phyloP scores from a whole-genome alignment of 2,113 vertebrate species.

The Percopsis transmontana region DNA sequence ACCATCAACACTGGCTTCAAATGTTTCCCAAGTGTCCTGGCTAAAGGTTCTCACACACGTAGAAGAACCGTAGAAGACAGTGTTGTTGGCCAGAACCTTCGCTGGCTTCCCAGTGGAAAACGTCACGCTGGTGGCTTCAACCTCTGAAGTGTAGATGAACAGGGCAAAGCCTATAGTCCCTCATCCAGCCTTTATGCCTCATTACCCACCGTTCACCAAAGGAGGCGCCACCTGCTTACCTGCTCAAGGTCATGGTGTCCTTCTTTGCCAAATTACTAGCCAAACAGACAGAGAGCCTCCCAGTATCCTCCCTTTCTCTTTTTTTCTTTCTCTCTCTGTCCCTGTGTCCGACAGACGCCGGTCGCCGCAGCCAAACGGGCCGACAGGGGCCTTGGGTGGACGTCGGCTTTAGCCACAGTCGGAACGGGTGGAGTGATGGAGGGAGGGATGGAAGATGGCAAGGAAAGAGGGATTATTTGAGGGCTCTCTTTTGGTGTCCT shows the following conservation, averaged over 20 bases:
- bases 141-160: constrained; percentile 50
- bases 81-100: constrained; percentile 19
- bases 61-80: neutral
- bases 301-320: constrained; percentile 7
- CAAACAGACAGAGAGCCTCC: constrained; percentile 31
- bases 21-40: too few relatives aligned
- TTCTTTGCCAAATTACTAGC: constrained; percentile 32
- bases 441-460: constrained; percentile 26
- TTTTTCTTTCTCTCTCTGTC: constrained; percentile 18
- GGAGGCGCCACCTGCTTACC: constrained; percentile 61
- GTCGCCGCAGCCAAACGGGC: constrained; percentile 56
- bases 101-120: constrained; percentile 30
- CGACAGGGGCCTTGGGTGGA: constrained; percentile 55
- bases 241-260: constrained; percentile 57
- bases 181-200: constrained; percentile 51
- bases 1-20: constrained; percentile 2
- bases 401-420: constrained; percentile 70
- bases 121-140: constrained; percentile 23
- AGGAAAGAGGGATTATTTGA: constrained; percentile 44
- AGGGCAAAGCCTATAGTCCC: constrained; percentile 39
- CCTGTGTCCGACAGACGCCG: constrained; percentile 46
- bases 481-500: constrained; percentile 52
- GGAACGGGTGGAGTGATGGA: constrained; percentile 49
- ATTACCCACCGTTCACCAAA: constrained; percentile 50
- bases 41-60: neutral